phyloP scores from a whole-genome alignment of 2,888 invertebrate genomes.

The Aquatica leii region DNA sequence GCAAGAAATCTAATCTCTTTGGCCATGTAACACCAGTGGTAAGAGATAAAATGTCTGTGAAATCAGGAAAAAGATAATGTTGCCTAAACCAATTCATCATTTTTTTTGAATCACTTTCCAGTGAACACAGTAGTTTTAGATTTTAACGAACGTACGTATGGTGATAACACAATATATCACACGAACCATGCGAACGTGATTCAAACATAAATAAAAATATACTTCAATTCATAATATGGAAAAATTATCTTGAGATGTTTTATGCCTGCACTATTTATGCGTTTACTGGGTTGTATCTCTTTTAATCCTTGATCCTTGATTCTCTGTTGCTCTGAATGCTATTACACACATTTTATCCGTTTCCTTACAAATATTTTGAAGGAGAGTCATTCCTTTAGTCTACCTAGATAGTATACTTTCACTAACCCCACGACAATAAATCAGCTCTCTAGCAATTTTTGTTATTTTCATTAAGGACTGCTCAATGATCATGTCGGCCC shows the following conservation, averaged over 20 bases:
- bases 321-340: slow-evolving; percentile 7
- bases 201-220: no score
- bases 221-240: no score
- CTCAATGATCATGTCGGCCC: no score
- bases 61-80: slow-evolving; percentile 10
- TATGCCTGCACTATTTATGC: no score
- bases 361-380: slow-evolving; percentile 14
- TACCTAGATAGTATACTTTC: slow-evolving; percentile 11
- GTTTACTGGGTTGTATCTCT: no score
- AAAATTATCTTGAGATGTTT: no score
- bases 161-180: no score
- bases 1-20: background rate
- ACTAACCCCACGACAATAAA: slow-evolving; percentile 4
- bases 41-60: slow-evolving; percentile 9
- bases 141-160: no score
- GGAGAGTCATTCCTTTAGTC: slow-evolving; percentile 3
- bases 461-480: no score
- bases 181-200: no score
- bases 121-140: no score
- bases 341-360: slow-evolving; percentile 9
- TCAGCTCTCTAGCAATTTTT: no score
- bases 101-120: slow-evolving; percentile 14
- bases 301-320: slow-evolving; percentile 12
- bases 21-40: background rate
- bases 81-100: slow-evolving; percentile 14